Evolutionary conservation across 1,140 invertebrate genomes (phyloP), one percentile per base, ranked within the genome.

Genomic region (Diorhabda elongata): DNA sequence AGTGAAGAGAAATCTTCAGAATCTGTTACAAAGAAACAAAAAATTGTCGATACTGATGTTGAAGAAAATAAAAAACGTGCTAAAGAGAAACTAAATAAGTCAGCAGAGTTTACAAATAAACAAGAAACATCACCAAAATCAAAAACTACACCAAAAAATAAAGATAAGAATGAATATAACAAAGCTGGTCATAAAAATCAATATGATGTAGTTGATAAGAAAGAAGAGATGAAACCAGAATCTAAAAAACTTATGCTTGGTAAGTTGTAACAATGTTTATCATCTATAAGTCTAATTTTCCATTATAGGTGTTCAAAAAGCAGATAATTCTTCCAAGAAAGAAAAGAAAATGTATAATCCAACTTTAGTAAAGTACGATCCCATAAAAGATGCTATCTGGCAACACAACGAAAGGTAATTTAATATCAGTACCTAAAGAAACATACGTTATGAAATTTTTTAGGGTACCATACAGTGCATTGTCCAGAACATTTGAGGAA

Each of bases 381-480:
- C 96, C 2, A 87, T 98, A n/a, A 84, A 93, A 9, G 88, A 97
- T 85, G 96, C 96, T 0, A 90, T 85, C 74, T 98, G 96, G 96
- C 87, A 88, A 75, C 81, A 85, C 58, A 87, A 85, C 4, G 87
- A 96, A 78, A 89, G 87, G 90, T 92, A 83, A 81, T 82, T 78
- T 62, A 57, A 73, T 42, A 56, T 58, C n/a, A 42, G 56, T 65
- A 63, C 68, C 59, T 73, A 71, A 42, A 66, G 8, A 26, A 41
- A 60, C 0, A 61, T n/a, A 3, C 7, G 5, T 69, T 69, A 61
- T 42, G 42, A 57, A 69, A 60, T 66, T 73, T 86, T 83, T 56
- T 76, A 95, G 92, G 73, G 91, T 97, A 47, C 97, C 98, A 0
- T 99, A 99, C 80, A 81, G 97, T 56, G 97, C 97, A 0, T 80